Evolutionary conservation across 1,140 invertebrate genomes (phyloP), one percentile per base, ranked within the genome.

Genomic region (Diorhabda sublineata): DNA sequence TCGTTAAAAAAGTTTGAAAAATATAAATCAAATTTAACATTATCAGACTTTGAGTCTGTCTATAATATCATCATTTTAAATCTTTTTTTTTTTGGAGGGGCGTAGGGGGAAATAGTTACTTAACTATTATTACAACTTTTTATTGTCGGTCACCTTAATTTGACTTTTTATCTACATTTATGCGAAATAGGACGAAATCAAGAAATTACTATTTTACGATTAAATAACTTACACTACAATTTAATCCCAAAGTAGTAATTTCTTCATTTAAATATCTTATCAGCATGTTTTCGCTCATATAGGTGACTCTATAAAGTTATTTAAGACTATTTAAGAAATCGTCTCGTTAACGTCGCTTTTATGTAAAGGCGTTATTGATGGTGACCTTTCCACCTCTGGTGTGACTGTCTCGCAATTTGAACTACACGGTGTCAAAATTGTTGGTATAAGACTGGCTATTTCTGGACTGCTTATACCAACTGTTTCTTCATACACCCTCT

Each of bases 381-480:
- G 84, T 3, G 84, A 82, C 41, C 79, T 75, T 61, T 80, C 81
- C 69, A 82, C 68, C 74, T 81, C 84, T 5, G 83, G 70, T 75
- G 84, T 71, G 75, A 82, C 66, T 73, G 80, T 73, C 65, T 82
- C 71, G 74, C 82, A 73, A 64, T 81, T 81, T 44, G 80, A 82
- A 58, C 81, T 83, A 60, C 82, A 84, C 7, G 83, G 83, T 3
- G 84, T 82, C 43, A 84, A 79, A 26, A 79, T 77, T 5, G 74
- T 76, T 9, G 84, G 84, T 66, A 86, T 82, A 45, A 86, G 69
- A 71, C 84, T 86, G 2, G 84, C 83, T 57, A 85, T 83, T 78
- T 86, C 85, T 41, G 85, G 83, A 70, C 85, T 85, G 75, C 84
- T 85, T 5, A 84, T 81, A 71, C 84, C 85, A 2, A 83, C 84